A percentile compares a stretch with the other conserved stretches of the same genome.
Evolutionary conservation across 2,888 invertebrate genomes (phyloP).

Genomic region (Octonoba sinensis): DNA sequence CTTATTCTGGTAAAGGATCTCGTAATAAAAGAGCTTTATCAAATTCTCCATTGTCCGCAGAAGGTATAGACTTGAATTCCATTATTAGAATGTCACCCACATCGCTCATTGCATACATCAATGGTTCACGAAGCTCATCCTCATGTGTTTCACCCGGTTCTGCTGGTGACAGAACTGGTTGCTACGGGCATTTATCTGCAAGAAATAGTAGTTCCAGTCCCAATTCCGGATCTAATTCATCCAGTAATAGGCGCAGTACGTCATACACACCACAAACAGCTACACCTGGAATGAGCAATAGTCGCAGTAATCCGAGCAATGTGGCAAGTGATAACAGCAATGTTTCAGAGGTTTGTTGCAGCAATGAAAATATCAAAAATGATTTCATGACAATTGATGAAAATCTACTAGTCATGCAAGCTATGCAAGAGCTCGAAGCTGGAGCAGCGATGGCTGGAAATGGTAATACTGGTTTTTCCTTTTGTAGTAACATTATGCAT

Average conservation of each 20-base stretch:
- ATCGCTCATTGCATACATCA: constrained; percentile 69
- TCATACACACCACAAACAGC: constrained; percentile 42
- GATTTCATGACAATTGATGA: constrained; percentile 47
- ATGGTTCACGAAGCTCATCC: constrained; percentile 68
- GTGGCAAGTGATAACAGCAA: constrained; percentile 40
- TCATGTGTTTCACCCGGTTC: constrained; percentile 68
- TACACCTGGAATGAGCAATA: constrained; percentile 30
- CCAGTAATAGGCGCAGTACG: constrained; percentile 55
- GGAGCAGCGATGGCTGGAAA: neutral
- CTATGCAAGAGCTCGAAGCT: constrained; percentile 60
- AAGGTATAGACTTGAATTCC: constrained; percentile 71
- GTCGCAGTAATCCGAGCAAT: neutral
- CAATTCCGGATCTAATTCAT: constrained; percentile 68
- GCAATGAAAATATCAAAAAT: constrained; percentile 22
- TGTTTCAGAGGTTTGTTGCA: constrained; percentile 2
- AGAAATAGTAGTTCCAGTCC: constrained; percentile 69
- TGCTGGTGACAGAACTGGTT: constrained; percentile 68
- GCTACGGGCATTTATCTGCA: constrained; percentile 70
- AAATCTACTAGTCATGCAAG: constrained; percentile 53
- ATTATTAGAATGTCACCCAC: constrained; percentile 72
- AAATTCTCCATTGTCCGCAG: constrained; percentile 69
- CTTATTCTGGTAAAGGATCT: constrained; percentile 65
- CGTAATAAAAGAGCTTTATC: constrained; percentile 70
- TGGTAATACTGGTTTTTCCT: constrained; percentile 1
- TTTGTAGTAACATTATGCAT: neutral